Evolutionary conservation across 2,797 vertebrate species (phyloP), one percentile per base, ranked within the genome.

Genomic region (Champsocephalus gunnari): DNA sequence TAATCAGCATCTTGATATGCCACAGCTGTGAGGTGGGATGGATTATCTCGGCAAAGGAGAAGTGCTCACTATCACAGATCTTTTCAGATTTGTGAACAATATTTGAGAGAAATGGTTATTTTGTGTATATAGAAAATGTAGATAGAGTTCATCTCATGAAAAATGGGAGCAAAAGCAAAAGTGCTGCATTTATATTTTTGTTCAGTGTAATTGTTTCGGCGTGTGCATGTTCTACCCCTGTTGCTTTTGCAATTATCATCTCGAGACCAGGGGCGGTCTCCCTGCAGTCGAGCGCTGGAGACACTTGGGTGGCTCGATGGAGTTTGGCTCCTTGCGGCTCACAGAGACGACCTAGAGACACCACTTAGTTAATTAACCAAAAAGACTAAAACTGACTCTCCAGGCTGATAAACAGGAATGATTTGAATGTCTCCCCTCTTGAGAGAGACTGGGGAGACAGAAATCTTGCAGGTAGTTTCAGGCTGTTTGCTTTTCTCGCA

Each of bases 311-410:
- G 79, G 87, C 79, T 88, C 87, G 89, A 91, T 90, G 83, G 86
- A 90, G 86, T 79, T 88, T 88, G 85, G 90, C 88, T 88, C 80
- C 53, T 73, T 64, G 69, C 71, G 7, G 82, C 53, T 58, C 66
- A 17, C 67, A 87, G 73, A 83, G 80, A 73, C 65, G 66, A 86
- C 93, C 91, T 66, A 17, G 79, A 92, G 92, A 92, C 88, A 69
- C 77, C 75, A 79, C 89, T 91, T 91, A 89, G 90, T 91, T 93
- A 93, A 94, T 94, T 93, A 94, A 93, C 86, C 86, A 87, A 89
- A 87, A 80, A 90, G 83, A 92, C 87, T 86, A 74, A 86, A 86
- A 77, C 60, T 48, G 88, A 90, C 91, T 89, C 90, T 89, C 71
- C 73, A 45, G 83, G 86, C 69, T 80, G 91, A 93, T 91, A 86